phyloP scores from a whole-genome alignment of 2,888 invertebrate genomes.

The Ctenicera cuprea region DNA sequence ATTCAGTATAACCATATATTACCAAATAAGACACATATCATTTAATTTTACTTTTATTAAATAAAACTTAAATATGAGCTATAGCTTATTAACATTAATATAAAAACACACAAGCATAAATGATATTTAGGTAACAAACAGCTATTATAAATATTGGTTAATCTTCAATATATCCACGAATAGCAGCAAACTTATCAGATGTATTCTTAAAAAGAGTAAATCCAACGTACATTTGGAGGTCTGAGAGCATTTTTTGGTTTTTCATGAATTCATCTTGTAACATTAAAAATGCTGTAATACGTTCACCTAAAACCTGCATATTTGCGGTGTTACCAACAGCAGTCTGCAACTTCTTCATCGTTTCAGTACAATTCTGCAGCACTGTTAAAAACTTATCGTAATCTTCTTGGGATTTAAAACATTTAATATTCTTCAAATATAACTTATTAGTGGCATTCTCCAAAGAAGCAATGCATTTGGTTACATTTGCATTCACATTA shows the following conservation, averaged over 20 bases:
- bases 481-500: slow-evolving; percentile 3
- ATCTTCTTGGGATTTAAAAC: slow-evolving; percentile 49
- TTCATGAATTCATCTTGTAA: background rate
- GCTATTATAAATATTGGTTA: background rate
- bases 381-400: slow-evolving; percentile 46
- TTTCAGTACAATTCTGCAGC: slow-evolving; percentile 33
- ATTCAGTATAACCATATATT: too few relatives aligned
- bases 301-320: slow-evolving; percentile 33
- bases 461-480: background rate
- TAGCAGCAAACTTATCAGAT: slow-evolving; percentile 26
- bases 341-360: slow-evolving; percentile 44
- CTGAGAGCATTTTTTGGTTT: background rate
- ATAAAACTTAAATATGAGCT: too few relatives aligned
- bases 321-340: slow-evolving; percentile 39
- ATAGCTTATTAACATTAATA: too few relatives aligned
- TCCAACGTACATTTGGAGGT: background rate
- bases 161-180: slow-evolving; percentile 1
- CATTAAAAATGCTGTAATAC: background rate
- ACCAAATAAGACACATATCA: too few relatives aligned
- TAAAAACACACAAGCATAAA: too few relatives aligned
- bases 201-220: slow-evolving; percentile 13
- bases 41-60: too few relatives aligned
- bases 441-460: slow-evolving; percentile 39
- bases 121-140: too few relatives aligned
- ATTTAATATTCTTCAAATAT: slow-evolving; percentile 51